phyloP scores from a whole-genome alignment of 2,888 invertebrate species.

The Lasioglossum figueresi region DNA sequence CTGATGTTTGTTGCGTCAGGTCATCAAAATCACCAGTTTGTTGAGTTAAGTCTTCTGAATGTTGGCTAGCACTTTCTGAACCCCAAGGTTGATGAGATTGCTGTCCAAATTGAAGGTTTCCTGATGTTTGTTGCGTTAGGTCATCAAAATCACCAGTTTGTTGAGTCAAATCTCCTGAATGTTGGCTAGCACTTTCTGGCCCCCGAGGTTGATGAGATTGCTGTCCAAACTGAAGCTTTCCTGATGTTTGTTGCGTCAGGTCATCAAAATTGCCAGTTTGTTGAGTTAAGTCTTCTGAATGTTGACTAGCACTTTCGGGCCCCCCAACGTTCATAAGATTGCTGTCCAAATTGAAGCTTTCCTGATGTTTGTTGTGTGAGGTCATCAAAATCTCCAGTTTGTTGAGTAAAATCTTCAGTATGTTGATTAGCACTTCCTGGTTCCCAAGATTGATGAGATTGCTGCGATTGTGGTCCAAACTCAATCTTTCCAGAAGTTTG shows the following conservation, averaged over 20 bases:
- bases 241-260: constrained; percentile 14
- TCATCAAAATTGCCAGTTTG: constrained; percentile 57
- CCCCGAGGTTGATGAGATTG: constrained; percentile 24
- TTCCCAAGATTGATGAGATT: constrained; percentile 17
- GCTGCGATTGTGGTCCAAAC: constrained; percentile 49
- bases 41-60: background rate
- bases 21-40: too few relatives aligned
- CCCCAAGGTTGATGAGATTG: constrained; percentile 33
- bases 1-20: too few relatives aligned
- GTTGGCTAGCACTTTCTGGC: constrained; percentile 18
- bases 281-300: constrained; percentile 16
- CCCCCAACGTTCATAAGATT: background rate
- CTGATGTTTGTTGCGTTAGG: constrained; percentile 29
- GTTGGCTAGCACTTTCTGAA: constrained; percentile 14
- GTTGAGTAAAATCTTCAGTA: constrained; percentile 50
- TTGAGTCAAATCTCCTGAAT: constrained; percentile 8
- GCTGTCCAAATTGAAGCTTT: constrained; percentile 57
- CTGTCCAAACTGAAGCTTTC: constrained; percentile 45
- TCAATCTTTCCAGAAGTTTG: constrained; percentile 46
- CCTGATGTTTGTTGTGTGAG: constrained; percentile 43
- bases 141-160: constrained; percentile 36
- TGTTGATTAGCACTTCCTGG: constrained; percentile 15
- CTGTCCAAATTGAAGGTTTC: constrained; percentile 48
- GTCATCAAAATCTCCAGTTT: constrained; percentile 56
- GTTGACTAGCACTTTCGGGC: background rate